These are phyloP conservation scores for Serranus cabrilla DNA, from an alignment of 2,797 vertebrate genomes.

Conservation along the genomic window DNA sequence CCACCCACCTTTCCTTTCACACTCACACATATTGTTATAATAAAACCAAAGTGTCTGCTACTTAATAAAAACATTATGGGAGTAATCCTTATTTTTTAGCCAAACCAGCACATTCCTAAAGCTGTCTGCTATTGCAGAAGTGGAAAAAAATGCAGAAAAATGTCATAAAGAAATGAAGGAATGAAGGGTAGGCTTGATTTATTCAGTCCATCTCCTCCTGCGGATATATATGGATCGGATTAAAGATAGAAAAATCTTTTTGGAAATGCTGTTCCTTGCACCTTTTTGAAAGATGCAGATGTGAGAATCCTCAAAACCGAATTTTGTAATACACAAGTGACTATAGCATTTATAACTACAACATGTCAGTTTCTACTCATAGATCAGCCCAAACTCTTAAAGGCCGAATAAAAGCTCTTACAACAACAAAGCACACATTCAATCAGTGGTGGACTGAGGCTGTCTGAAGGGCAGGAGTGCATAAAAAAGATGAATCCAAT, in stretches of 20 bases:
- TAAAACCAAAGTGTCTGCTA: slow-evolving; percentile 46
- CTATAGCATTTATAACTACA: neutral
- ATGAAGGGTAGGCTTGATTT: slow-evolving; percentile 43
- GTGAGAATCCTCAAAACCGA: neutral
- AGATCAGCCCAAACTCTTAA: neutral
- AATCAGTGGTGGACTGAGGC: too few species aligned
- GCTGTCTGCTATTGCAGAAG: slow-evolving; percentile 40
- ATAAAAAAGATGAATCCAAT: too few species aligned
- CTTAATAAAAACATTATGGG: slow-evolving; percentile 56
- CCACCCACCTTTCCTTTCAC: neutral
- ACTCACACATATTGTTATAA: slow-evolving; percentile 50
- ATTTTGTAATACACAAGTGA: neutral
- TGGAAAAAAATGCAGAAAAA: neutral
- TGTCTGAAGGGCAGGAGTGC: too few species aligned
- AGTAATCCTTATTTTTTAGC: slow-evolving; percentile 54
- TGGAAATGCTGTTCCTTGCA: neutral
- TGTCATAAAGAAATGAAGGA: slow-evolving; percentile 23
- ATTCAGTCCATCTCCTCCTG: slow-evolving; percentile 25
- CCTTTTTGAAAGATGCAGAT: slow-evolving; percentile 6
- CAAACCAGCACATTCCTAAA: slow-evolving; percentile 76
- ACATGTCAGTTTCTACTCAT: neutral
- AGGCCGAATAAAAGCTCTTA: too few species aligned
- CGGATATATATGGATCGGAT: slow-evolving; percentile 7
- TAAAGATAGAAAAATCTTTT: slow-evolving; percentile 1
- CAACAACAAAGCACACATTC: too few species aligned